Conservation (phyloP, 1,140 invertebrate species). For the Drosophila pandora region DNA sequence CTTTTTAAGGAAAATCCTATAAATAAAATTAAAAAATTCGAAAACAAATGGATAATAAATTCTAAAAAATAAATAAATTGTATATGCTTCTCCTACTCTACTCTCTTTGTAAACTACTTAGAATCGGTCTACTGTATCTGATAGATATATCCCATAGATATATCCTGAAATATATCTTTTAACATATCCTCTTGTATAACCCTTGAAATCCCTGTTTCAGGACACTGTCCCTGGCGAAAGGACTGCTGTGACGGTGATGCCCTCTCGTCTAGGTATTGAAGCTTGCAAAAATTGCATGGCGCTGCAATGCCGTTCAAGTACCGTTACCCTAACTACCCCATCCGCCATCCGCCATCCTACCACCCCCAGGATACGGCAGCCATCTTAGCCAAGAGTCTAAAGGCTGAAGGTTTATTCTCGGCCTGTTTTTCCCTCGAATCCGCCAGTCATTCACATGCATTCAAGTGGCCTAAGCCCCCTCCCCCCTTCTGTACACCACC, state of each 20-base stretch:
- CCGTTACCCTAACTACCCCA: neutral
- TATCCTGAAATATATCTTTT: neutral
- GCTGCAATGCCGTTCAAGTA: slow-evolving; percentile 75
- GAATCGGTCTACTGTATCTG: too few relatives aligned
- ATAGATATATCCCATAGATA: neutral
- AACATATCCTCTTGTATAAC: too few relatives aligned
- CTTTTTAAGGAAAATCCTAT: too few relatives aligned
- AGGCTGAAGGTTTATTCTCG: slow-evolving; percentile 12
- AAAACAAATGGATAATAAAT: too few relatives aligned
- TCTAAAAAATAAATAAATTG: too few relatives aligned
- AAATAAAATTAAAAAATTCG: too few relatives aligned
- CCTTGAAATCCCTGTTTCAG: neutral
- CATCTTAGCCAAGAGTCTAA: slow-evolving; percentile 69
- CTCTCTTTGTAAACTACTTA: too few relatives aligned
- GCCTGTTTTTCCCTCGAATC: slow-evolving; percentile 8
- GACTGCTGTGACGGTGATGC: neutral
- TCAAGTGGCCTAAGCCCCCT: slow-evolving; percentile 49
- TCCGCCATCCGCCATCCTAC: too few relatives aligned
- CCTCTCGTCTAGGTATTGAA: slow-evolving; percentile 73
- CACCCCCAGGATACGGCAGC: slow-evolving; percentile 24
- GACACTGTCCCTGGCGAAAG: neutral
- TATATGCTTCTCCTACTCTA: too few relatives aligned
- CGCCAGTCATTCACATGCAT: slow-evolving; percentile 74
- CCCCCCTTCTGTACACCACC: neutral
- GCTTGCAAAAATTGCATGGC: slow-evolving; percentile 81